Conservation (phyloP, 2,113 vertebrate genomes). For the Bos javanicus region DNA sequence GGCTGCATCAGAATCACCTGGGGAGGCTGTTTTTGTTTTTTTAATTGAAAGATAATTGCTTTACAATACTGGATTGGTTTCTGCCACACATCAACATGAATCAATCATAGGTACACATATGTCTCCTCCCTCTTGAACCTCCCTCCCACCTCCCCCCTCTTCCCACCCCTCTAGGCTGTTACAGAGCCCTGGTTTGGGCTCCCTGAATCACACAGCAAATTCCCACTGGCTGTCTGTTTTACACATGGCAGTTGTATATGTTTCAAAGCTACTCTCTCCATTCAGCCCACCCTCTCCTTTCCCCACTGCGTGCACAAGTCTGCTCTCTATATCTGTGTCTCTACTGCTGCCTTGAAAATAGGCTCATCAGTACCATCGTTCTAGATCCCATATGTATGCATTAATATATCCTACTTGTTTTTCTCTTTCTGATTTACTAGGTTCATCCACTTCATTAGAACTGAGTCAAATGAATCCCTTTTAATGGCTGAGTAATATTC, state of each 20-base stretch:
- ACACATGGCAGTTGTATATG: not conserved
- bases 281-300: not conserved
- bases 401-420: not conserved
- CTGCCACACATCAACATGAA: not conserved
- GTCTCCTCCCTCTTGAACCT: not conserved
- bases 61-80: not conserved
- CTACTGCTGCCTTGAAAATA: not conserved
- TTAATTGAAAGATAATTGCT: not conserved
- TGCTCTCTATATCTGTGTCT: not conserved
- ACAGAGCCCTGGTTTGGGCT: not conserved
- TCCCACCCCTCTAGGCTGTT: not conserved
- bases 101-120: not conserved
- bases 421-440: not conserved
- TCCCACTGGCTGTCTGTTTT: not conserved
- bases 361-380: not conserved
- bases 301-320: not conserved
- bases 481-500: not conserved
- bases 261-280: not conserved
- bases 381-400: not conserved
- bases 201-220: not conserved
- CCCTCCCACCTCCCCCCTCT: not conserved
- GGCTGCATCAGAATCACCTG: not conserved
- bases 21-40: not conserved
- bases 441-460: not conserved
- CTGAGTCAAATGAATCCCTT: not conserved